Evolutionary conservation across 1,140 invertebrate species (phyloP), one percentile per base, ranked within the genome.

Genomic region (Hermatobates lingyangjiaoensis): DNA sequence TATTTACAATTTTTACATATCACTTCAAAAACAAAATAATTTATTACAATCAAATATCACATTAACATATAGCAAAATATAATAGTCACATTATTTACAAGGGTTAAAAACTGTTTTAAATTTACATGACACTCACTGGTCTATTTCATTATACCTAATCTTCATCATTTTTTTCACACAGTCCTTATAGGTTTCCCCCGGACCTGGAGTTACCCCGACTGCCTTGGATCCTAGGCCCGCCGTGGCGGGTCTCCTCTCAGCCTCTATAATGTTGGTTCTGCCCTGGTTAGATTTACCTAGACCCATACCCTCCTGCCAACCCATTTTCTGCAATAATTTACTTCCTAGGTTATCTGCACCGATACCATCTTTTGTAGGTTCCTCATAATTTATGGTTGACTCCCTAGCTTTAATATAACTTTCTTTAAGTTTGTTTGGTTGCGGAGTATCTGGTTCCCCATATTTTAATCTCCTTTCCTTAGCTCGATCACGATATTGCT

Each of bases 241-340:
- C 25, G 76, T 78, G 56, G 71, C 74, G 45, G 75, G 75, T 53
- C 78, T 71, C 52, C 75, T 68, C 60, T 79, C 76, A 27, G 74
- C 76, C 70, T 91, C 82, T 54, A 95, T 87, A 45, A 92, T 91
- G 45, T 81, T 84, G 5, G 87, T 87, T 58, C 89, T 74, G n/a
- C 93, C 93, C 70, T 97, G 92, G 63, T 90, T 88, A 27, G 75
- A 74, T 63, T 86, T 88, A 3, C 94, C 95, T 12, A 98, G 68
- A 0, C 95, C 95, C 74, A 89, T 80, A 1, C 94, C 95, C 65
- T 92, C 87, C 4, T 80, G 84, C 94, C 95, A 98, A 0, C 95
- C 95, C 94, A 98, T 98, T 68, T 93, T 96, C 67, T 97, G 91
- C 39, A 98, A 65, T 58, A 98, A 71, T 66, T 87, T 86, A 67